Conservation (phyloP, 2,113 vertebrate genomes). For the Vulpes ferrilata region DNA sequence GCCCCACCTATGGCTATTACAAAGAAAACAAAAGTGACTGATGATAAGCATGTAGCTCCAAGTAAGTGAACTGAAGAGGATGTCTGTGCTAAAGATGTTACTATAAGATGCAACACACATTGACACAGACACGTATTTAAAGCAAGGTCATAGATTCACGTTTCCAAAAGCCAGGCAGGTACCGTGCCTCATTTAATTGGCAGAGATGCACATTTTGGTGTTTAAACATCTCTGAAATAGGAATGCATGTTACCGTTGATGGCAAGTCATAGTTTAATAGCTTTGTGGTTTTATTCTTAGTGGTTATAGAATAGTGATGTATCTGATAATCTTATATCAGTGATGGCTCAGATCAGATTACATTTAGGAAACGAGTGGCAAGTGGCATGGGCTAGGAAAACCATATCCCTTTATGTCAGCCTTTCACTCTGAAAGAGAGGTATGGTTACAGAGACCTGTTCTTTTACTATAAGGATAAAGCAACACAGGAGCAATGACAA, state of each 20-base stretch:
- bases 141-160: not conserved
- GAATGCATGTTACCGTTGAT: not conserved
- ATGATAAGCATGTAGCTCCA: constrained; percentile 34
- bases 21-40: constrained; percentile 66
- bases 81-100: not conserved
- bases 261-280: not conserved
- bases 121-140: not conserved
- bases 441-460: not conserved
- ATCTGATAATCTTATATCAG: not conserved
- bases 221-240: constrained; percentile 14
- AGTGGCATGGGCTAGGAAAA: not conserved
- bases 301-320: not conserved
- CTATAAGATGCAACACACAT: not conserved
- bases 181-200: not conserved
- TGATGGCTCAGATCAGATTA: not conserved
- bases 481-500: not conserved
- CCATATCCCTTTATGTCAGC: not conserved
- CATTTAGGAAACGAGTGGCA: not conserved
- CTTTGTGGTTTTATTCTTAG: not conserved
- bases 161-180: not conserved
- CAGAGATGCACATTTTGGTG: not conserved
- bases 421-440: not conserved
- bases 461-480: not conserved
- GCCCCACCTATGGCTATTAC: constrained; percentile 55
- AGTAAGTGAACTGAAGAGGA: constrained; percentile 64